Evolutionary conservation across 2,888 invertebrate genomes (phyloP).

Genomic region (Ariolimax columbianus): DNA sequence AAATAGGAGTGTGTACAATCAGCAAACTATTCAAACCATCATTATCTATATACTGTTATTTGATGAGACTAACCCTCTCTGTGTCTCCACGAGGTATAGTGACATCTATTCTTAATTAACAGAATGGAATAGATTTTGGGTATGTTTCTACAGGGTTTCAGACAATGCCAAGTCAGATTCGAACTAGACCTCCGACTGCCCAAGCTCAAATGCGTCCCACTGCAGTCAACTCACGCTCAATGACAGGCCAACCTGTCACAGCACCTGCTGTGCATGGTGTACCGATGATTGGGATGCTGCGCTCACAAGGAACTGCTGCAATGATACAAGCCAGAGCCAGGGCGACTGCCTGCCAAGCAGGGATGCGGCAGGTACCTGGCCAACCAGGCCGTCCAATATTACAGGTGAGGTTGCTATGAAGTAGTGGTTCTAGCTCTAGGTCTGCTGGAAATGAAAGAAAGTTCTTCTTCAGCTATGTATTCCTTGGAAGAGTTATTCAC

Average conservation of each 20-base stretch:
- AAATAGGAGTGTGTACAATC: too few species aligned
- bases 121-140: not conserved
- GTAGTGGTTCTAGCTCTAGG: too few species aligned
- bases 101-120: too few species aligned
- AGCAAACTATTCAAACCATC: too few species aligned
- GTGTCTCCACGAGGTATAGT: too few species aligned
- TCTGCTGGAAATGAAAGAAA: too few species aligned
- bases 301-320: slow-evolving; percentile 47
- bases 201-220: slow-evolving; percentile 64
- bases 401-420: slow-evolving; percentile 2
- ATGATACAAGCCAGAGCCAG: slow-evolving; percentile 30
- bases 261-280: slow-evolving; percentile 51
- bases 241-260: slow-evolving; percentile 83
- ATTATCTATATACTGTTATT: too few species aligned
- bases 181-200: slow-evolving; percentile 50
- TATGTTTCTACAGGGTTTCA: slow-evolving; percentile 58
- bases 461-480: too few species aligned
- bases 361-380: slow-evolving; percentile 23
- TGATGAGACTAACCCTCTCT: too few species aligned
- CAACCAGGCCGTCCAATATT: slow-evolving; percentile 39
- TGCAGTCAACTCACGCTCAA: slow-evolving; percentile 84
- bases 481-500: not conserved
- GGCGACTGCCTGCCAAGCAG: slow-evolving; percentile 8
- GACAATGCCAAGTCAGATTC: slow-evolving; percentile 56
- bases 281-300: slow-evolving; percentile 45